These are phyloP conservation scores for Platysternon megacephalum DNA, from an alignment of 2,113 vertebrate genomes.

Conservation along the genomic window DNA sequence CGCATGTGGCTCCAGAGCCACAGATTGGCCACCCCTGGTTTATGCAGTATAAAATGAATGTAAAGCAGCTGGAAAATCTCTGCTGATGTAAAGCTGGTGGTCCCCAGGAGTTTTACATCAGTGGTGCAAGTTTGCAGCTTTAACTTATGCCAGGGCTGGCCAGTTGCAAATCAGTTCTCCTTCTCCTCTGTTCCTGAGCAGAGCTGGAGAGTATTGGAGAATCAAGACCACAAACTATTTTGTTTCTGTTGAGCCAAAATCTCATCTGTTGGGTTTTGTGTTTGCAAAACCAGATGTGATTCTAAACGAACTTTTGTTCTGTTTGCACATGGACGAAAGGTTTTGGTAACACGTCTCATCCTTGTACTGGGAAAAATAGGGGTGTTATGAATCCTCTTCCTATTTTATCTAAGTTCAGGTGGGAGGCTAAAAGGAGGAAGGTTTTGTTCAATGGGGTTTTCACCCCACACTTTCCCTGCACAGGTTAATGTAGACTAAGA, in stretches of 20 bases:
- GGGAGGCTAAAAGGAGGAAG: background rate
- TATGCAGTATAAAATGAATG: background rate
- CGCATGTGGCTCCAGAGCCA: too few species aligned
- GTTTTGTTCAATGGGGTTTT: background rate
- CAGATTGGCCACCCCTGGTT: background rate
- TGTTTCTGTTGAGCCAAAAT: background rate
- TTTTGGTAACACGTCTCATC: background rate
- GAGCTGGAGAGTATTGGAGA: background rate
- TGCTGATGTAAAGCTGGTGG: background rate
- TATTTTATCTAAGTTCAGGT: background rate
- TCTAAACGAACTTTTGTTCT: background rate
- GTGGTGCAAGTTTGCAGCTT: background rate
- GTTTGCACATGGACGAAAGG: background rate
- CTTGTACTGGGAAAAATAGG: background rate
- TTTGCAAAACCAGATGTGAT: background rate
- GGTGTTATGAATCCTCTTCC: background rate
- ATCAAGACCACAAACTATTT: background rate
- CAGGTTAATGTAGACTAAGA: background rate
- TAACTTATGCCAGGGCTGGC: background rate
- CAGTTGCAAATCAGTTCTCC: background rate
- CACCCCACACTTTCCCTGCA: background rate
- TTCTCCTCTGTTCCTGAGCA: background rate
- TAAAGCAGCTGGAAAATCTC: background rate
- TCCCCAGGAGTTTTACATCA: background rate
- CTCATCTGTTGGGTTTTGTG: background rate